Evolutionary conservation across 2,797 vertebrate genomes (phyloP), one percentile per base, ranked within the genome.

Genomic region (Gadopsis marmoratus): DNA sequence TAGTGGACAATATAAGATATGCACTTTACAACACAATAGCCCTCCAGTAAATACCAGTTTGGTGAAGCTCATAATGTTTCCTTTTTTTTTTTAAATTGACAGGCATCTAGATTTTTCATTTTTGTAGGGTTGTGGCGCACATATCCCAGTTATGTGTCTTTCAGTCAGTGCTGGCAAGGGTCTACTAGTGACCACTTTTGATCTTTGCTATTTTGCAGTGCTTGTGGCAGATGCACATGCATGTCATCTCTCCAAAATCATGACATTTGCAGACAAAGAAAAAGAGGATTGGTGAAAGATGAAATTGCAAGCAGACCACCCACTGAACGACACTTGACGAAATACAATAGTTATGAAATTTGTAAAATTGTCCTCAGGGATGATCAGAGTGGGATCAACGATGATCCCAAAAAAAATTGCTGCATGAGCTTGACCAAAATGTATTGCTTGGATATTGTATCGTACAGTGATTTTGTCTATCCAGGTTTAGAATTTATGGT

Each of bases 41-140:
- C 7, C 35, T 62, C 5, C 23, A 66, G 19, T 26, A 33, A 59
- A 51, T 76, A 65, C 31, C 12, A 54, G 17, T 53, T 70, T 41
- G 47, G 8, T 48, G 5, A 66, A 74, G 70, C 17, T 45, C 4
- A 45, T 37, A 8, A 48, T 3, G 5, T 54, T 43, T 19, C n/a
- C n/a, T n/a, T n/a, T n/a, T n/a, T n/a, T 54, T 75, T 19, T 39
- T 62, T 3, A 45, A 55, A 43, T 16, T 26, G 14, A 33, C 35
- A 45, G 11, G 4, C 8, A 56, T 43, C 14, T 35, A 41, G 0
- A n/a, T 62, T 65, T 37, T 26, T 1, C 17, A 14, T 58, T 47
- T 68, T 33, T 55, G 31, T 37, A 35, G 8, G n/a, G 13, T 37
- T 58, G 21, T 31, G 3, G 37, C 23, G 4, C 4, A 37, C 12